Percentiles rank a stretch among this genome's conserved stretches.
Conservation (phyloP, 2,113 vertebrate genomes). For the Pelusios castaneus region DNA sequence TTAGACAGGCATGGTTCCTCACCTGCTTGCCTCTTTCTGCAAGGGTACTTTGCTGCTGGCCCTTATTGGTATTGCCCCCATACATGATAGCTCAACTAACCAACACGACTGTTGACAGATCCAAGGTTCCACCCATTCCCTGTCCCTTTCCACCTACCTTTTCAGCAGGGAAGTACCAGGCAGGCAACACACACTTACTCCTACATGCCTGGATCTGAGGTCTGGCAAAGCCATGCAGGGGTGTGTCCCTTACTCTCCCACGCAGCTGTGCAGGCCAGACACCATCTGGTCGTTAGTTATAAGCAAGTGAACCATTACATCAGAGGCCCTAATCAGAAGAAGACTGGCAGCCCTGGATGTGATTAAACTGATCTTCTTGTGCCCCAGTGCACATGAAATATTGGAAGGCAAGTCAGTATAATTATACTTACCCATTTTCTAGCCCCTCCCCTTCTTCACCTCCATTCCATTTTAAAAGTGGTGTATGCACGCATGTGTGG, state of each 20-base stretch:
- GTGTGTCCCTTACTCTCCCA: background rate
- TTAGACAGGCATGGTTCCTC: background rate
- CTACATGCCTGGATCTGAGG: background rate
- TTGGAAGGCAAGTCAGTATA: background rate
- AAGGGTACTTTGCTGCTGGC: background rate
- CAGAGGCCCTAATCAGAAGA: background rate
- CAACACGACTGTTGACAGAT: rapidly evolving
- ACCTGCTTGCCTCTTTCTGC: background rate
- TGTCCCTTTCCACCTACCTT: rapidly evolving
- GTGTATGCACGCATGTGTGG: background rate
- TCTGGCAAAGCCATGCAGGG: background rate
- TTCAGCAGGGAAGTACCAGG: background rate
- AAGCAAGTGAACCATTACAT: background rate
- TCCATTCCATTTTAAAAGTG: background rate
- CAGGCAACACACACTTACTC: background rate
- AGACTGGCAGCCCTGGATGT: background rate
- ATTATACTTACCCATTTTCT: background rate
- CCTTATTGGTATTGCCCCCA: background rate
- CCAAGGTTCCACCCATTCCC: background rate
- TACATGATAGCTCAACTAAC: rapidly evolving
- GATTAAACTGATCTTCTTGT: background rate
- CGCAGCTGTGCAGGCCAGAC: background rate
- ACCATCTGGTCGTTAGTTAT: background rate
- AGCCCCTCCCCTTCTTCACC: background rate
- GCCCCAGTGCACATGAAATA: background rate